Conservation (phyloP, 2,888 invertebrate genomes). For the Standfussiana lucernea region DNA sequence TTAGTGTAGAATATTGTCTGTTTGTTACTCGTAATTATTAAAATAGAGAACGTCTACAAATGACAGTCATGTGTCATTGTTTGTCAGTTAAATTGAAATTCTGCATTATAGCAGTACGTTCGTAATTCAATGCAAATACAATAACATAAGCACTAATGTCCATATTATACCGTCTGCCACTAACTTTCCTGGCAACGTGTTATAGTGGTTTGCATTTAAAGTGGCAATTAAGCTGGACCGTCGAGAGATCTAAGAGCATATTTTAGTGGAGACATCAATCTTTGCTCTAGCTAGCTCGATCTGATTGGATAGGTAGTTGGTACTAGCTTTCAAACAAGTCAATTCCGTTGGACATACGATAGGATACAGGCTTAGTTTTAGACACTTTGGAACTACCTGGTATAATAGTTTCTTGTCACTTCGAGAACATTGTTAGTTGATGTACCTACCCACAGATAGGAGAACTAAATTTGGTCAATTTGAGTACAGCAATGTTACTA, state of each 20-base stretch:
- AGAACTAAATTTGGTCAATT: background rate
- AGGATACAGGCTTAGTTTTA: background rate
- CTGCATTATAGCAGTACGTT: background rate
- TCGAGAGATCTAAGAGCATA: constrained; percentile 16
- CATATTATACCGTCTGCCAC: background rate
- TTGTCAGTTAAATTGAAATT: background rate
- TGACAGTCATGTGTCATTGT: background rate
- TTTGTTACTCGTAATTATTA: background rate
- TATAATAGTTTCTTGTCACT: background rate
- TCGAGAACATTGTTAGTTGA: background rate
- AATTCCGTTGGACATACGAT: no score
- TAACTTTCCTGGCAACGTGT: background rate
- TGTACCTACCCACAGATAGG: no score
- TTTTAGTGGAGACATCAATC: constrained; percentile 3
- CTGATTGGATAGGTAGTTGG: background rate
- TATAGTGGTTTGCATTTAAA: constrained; percentile 29
- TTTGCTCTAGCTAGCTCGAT: background rate
- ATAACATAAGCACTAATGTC: background rate
- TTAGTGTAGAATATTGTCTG: background rate
- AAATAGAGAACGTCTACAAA: background rate
- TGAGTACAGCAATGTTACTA: background rate
- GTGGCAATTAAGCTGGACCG: constrained; percentile 10
- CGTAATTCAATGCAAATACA: background rate
- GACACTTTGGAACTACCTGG: background rate
- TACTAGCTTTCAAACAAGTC: background rate